A percentile compares a stretch with the other conserved stretches of the same genome.
Conservation (phyloP, 2,888 invertebrate species). For the Trissonchulus latispiculum region DNA sequence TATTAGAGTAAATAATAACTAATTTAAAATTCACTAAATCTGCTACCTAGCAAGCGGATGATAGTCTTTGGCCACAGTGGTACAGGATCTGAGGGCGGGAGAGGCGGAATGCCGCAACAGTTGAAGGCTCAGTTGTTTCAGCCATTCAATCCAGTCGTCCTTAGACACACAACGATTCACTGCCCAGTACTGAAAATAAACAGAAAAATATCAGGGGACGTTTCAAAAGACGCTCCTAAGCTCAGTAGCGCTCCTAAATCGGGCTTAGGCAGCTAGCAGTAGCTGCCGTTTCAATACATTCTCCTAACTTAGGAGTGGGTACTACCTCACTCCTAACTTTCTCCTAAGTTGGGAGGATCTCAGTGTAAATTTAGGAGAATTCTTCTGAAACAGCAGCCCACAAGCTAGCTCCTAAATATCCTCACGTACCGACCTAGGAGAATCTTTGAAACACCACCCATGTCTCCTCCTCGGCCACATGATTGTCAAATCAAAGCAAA, state of each 20-base stretch:
- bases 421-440: too few species aligned
- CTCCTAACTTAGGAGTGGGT: too few species aligned
- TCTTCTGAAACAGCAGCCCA: not conserved
- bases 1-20: not conserved
- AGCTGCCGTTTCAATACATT: too few species aligned
- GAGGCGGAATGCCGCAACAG: constrained; percentile 88
- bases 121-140: constrained; percentile 78
- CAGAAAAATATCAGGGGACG: constrained; percentile 90
- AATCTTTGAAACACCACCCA: too few species aligned
- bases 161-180: constrained; percentile 82
- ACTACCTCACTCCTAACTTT: too few species aligned
- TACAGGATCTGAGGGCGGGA: constrained; percentile 82
- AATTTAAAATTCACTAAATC: too few species aligned
- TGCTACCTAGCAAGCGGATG: constrained; percentile 73
- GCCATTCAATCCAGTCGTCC: constrained; percentile 98
- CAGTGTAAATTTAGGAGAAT: too few species aligned
- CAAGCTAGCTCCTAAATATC: not conserved
- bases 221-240: too few species aligned
- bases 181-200: constrained; percentile 66
- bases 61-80: constrained; percentile 82
- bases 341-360: too few species aligned
- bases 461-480: too few species aligned
- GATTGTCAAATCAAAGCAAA: too few species aligned
- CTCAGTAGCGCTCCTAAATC: too few species aligned
- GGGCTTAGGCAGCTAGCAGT: not conserved